Evolutionary conservation across 2,797 vertebrate species (phyloP).

Genomic region (Mastacembelus armatus): DNA sequence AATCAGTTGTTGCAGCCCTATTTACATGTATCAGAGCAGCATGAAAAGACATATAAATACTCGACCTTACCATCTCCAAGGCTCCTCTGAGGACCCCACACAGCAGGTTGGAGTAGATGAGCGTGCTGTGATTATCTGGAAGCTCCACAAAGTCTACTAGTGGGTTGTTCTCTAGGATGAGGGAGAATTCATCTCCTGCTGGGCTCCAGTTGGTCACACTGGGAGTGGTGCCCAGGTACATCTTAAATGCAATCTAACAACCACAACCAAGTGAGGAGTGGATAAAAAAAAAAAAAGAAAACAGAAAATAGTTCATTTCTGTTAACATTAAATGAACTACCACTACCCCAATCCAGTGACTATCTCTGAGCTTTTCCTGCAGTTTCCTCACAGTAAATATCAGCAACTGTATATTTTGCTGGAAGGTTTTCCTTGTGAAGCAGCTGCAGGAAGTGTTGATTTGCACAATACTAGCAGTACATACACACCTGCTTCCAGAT

Average conservation of each 20-base stretch:
- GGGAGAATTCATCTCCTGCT: slow-evolving; percentile 97
- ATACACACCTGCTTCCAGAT: slow-evolving; percentile 17
- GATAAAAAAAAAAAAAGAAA: neutral
- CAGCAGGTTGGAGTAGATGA: slow-evolving; percentile 96
- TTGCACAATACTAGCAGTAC: neutral
- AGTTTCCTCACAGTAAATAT: neutral
- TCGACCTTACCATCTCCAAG: slow-evolving; percentile 94
- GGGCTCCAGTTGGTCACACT: slow-evolving; percentile 99
- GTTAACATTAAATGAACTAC: too few relatives aligned
- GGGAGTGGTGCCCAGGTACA: slow-evolving; percentile 97
- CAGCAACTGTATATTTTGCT: neutral
- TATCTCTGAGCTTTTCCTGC: neutral
- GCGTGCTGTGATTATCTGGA: slow-evolving; percentile 95
- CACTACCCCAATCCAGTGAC: neutral
- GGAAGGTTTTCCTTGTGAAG: neutral
- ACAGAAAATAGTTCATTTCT: too few relatives aligned
- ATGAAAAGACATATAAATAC: neutral
- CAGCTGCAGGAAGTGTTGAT: neutral
- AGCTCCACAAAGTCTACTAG: slow-evolving; percentile 98
- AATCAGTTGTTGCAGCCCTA: too few relatives aligned
- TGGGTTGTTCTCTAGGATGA: slow-evolving; percentile 97
- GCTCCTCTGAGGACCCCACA: slow-evolving; percentile 96
- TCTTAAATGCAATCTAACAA: slow-evolving; percentile 95
- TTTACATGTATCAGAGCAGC: too few relatives aligned
- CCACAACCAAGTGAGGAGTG: neutral